Base-by-base conservation (phyloP, 2,888 invertebrate genomes). In the Thyatira batis region DNA sequence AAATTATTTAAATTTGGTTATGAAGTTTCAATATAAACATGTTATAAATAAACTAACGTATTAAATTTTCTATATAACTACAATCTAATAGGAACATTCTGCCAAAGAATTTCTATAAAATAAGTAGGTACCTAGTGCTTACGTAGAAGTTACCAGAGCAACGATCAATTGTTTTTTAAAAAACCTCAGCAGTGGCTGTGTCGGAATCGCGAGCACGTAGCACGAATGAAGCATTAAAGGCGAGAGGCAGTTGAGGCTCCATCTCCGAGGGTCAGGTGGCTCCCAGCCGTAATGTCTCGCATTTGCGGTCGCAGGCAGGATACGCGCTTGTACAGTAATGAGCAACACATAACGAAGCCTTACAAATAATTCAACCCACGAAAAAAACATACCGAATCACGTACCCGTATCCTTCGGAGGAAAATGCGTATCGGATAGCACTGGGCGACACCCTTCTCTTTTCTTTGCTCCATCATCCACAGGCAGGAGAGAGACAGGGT, bases 311-410 rank as follows among this genome's bases (percentile, higher is more conserved):
- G 79, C 76, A 71, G 82, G 84, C 87, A 91, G 91, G 91, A 92
- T 92, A 88, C 90, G 78, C 75, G 83, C 90, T 85, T 88, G 91
- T 89, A 85, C 83, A 76, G 84, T 92, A 92, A 92, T 92, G 91
- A 91, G 90, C 90, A 85, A 87, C 90, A 88, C 86, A 89, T 89
- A 89, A 89, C 81, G 91, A 92, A 92, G 85, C 91, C 91, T 81
- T 90, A 91, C 91, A 91, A 92, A 91, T 90, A 90, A 91, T 89
- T 89, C 87, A 77, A 89, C 85, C 89, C 82, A 89, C 85, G 85
- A 89, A 91, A 90, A 90, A 92, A 90, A 85, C 84, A 80, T 76
- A 86, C 87, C 82, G 89, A 91, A 90, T 91, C 91, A 92, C 91
- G 90, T 90, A 87, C 87, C 78, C 69, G 81, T 84, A 89, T 89